Base-by-base conservation (phyloP, 2,888 invertebrate species). In the Brenthis ino region DNA sequence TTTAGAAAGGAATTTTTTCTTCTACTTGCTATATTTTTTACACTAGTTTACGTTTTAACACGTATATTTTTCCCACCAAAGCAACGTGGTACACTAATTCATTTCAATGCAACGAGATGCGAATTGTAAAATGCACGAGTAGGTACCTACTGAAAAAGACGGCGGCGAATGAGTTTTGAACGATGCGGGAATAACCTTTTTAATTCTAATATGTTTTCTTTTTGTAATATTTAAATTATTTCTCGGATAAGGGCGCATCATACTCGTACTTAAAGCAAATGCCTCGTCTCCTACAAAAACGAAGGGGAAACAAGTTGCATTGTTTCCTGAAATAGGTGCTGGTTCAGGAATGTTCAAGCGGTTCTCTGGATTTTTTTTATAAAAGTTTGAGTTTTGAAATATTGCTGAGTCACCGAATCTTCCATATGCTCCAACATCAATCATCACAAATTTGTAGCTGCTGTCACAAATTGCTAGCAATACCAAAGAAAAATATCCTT, bases 371-470 rank as follows among this genome's bases (percentile, higher is more conserved):
- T 66, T 61, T 69, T 72, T 72, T 70, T 77, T 60, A 73, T 76
- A 76, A 55, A 78, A 75, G 51, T 8, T 69, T 51, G 74, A 69
- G 57, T 78, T 76, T 51, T 75, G 70, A 71, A 76, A 77, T 73
- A 79, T 72, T 73, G 76, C 55, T 57, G 75, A 76, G 69, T 77
- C 77, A 68, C 76, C 64, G 71, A 76, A 76, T 74, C 68, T 76
- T 43, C 78, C 77, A 74, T 64, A 77, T 56, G 75, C 75, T 72
- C 74, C 76, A 73, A 76, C 61, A 68, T 76, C 76, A 70, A 77
- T 65, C 33, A 65, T 47, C 16, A 72, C 66, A 57, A 70, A 70
- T 55, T 68, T 68, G 60, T 58, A 72, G 47, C 58, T 75, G 57
- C 73, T 75, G 72, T 76, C 72, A 47, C 71, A 74, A 53, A 75